Evolutionary conservation across 2,888 invertebrate species (phyloP).

Genomic region (Tinea pellionella): DNA sequence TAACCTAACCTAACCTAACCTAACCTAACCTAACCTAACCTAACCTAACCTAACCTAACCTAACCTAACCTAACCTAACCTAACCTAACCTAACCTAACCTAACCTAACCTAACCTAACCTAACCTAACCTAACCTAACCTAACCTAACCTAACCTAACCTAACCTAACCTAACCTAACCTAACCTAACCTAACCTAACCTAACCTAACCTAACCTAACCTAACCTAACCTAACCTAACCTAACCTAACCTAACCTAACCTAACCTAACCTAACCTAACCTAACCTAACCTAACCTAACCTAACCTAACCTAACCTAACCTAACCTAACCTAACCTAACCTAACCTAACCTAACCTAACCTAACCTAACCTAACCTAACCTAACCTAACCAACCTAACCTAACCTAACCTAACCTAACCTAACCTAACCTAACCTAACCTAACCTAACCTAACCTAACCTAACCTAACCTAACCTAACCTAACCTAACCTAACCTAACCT

Average conservation of each 20-base stretch:
- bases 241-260: constrained; percentile 16
- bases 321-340: constrained; percentile 3
- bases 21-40: constrained; percentile 18
- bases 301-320: constrained; percentile 11
- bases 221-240: constrained; percentile 17
- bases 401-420: neutral
- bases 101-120: neutral
- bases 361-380: neutral
- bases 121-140: constrained; percentile 13
- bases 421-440: neutral
- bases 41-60: constrained; percentile 17
- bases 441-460: constrained; percentile 14
- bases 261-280: constrained; percentile 17
- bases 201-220: constrained; percentile 17
- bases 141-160: constrained; percentile 16
- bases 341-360: neutral
- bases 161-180: constrained; percentile 14
- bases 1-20: constrained; percentile 16
- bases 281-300: neutral
- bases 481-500: constrained; percentile 15
- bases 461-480: constrained; percentile 15
- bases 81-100: neutral
- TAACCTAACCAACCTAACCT: constrained; percentile 16
- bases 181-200: constrained; percentile 16
- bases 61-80: constrained; percentile 10